Conservation (phyloP, 2,797 vertebrate genomes). For the Valencia hispanica region DNA sequence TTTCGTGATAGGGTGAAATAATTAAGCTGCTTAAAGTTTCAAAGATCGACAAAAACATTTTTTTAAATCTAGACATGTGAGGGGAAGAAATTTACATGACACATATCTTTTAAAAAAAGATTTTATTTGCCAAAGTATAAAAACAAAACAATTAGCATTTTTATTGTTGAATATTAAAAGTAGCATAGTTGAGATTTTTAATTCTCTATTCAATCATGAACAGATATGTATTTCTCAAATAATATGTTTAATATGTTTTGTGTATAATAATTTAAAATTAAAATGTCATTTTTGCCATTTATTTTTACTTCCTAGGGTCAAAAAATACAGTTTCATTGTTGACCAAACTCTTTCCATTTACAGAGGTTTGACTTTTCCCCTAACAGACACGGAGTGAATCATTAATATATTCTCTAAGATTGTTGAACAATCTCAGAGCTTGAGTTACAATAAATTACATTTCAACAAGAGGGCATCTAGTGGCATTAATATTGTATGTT, state of each 20-base stretch:
- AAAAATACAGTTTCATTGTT: background rate
- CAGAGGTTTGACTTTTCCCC: background rate
- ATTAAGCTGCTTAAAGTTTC: background rate
- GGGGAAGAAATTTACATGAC: background rate
- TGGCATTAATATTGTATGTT: background rate
- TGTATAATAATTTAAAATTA: background rate
- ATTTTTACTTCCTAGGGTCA: background rate
- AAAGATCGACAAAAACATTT: no score
- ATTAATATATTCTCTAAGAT: background rate
- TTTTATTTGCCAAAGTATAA: background rate
- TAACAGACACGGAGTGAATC: background rate
- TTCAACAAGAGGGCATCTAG: background rate
- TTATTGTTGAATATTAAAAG: background rate
- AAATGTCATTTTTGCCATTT: background rate
- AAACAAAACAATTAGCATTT: background rate
- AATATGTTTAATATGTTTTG: background rate
- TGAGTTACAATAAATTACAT: constrained; percentile 1
- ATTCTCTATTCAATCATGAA: background rate
- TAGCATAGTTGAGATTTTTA: background rate
- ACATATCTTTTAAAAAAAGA: background rate
- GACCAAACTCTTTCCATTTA: background rate
- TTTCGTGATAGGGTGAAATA: background rate
- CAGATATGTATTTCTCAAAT: background rate
- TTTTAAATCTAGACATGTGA: no score
- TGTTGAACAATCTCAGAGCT: background rate